Evolutionary conservation across 1,140 invertebrate species (phyloP).

Genomic region (Cydia amplana): DNA sequence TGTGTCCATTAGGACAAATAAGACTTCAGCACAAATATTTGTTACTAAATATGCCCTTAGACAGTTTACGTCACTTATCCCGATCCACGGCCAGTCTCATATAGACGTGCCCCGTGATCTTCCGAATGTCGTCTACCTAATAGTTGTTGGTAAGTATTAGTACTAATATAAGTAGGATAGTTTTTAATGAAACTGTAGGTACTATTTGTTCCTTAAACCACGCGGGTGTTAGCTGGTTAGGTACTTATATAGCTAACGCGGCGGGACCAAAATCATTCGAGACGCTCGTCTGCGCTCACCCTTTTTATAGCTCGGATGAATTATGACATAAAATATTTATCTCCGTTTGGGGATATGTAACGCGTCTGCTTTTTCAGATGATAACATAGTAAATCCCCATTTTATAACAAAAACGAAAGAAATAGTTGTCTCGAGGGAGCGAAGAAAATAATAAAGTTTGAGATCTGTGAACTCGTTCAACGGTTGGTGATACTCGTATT

Average conservation of each 20-base stretch:
- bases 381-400: conserved; percentile 55
- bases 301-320: conserved; percentile 67
- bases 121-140: no score
- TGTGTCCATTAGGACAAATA: no score
- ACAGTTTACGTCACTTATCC: no score
- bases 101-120: no score
- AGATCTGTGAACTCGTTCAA: conserved; percentile 17
- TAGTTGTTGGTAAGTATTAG: no score
- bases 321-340: conserved; percentile 74
- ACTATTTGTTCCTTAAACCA: conserved; percentile 43
- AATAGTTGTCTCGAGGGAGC: conserved; percentile 20
- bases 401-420: conserved; percentile 51
- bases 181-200: no score
- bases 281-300: conserved; percentile 46
- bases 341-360: conserved; percentile 61
- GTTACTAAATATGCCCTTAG: no score
- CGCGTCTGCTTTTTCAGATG: conserved; percentile 56
- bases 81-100: no score
- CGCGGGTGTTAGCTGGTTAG: no score
- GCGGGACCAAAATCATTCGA: conserved; percentile 53
- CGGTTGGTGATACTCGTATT: not conserved
- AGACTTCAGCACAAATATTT: no score
- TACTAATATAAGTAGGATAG: no score
- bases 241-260: no score
- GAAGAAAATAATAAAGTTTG: conserved; percentile 37